phyloP scores from a whole-genome alignment of 2,888 invertebrate species.

The Xestobium rufovillosum region DNA sequence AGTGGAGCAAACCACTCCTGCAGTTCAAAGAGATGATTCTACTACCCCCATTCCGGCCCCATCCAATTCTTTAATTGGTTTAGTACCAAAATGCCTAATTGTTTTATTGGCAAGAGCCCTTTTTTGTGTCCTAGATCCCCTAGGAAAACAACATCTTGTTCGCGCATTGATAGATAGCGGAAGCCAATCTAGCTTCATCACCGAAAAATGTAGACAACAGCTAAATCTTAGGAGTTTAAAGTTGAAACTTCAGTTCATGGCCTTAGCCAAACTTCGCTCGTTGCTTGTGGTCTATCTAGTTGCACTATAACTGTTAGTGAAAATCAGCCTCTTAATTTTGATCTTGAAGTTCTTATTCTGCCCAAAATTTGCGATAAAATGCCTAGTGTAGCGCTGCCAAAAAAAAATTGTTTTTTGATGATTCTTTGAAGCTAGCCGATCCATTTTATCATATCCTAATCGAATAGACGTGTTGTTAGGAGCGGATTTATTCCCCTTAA shows the following conservation, averaged over 20 bases:
- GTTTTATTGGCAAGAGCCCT: background rate
- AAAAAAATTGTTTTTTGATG: background rate
- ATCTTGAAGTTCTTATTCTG: slow-evolving; percentile 4
- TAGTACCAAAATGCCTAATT: too few relatives aligned
- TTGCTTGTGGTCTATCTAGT: background rate
- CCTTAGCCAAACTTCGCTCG: background rate
- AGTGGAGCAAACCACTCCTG: background rate
- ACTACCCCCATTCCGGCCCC: too few relatives aligned
- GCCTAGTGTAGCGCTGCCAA: background rate
- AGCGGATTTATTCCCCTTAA: too few relatives aligned
- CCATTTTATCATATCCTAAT: too few relatives aligned
- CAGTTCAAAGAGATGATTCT: too few relatives aligned
- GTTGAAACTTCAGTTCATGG: background rate
- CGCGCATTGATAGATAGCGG: background rate
- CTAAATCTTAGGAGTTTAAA: background rate
- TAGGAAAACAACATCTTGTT: slow-evolving; percentile 3
- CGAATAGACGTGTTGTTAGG: too few relatives aligned
- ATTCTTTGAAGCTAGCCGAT: too few relatives aligned
- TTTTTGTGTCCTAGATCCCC: background rate
- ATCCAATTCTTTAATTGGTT: too few relatives aligned
- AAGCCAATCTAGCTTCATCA: background rate
- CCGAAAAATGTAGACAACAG: background rate
- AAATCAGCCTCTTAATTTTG: background rate
- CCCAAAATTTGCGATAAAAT: slow-evolving; percentile 4
- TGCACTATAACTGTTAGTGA: background rate